Evolutionary conservation across 35 echinoderm and acorn worm genomes (phyloP).

Genomic region (Chiridota heheva): DNA sequence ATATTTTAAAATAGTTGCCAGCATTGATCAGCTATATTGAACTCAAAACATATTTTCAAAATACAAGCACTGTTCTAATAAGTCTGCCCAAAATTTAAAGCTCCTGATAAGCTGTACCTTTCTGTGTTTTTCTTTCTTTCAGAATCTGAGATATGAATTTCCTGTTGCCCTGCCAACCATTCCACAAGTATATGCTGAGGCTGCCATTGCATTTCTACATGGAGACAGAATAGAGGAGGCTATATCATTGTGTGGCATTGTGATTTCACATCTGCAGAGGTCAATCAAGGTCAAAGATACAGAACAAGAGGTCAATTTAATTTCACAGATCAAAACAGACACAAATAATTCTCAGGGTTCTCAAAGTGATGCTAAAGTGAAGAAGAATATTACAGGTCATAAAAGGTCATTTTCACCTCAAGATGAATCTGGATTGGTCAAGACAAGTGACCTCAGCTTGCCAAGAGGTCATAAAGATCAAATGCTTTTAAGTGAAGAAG

Average conservation of each 20-base stretch:
- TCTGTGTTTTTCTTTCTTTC: neutral
- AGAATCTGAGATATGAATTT: neutral
- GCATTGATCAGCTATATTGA: no score
- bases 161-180: neutral
- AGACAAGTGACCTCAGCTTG: no score
- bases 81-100: neutral
- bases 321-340: neutral
- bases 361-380: neutral
- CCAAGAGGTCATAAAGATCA: no score
- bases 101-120: neutral
- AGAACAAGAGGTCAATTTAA: neutral
- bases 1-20: no score
- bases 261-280: no score
- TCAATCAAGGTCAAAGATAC: no score
- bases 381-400: neutral
- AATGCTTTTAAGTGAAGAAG: no score
- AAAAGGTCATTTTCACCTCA: neutral
- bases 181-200: conserved; percentile 33
- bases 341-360: neutral
- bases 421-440: neutral
- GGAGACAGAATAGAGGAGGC: conserved; percentile 34
- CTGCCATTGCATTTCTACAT: conserved; percentile 34
- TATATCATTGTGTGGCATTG: conserved; percentile 24
- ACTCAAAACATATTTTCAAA: no score
- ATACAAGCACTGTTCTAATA: no score